phyloP scores from a whole-genome alignment of 1,140 invertebrate species.

The Pentalonia nigronervosa region DNA sequence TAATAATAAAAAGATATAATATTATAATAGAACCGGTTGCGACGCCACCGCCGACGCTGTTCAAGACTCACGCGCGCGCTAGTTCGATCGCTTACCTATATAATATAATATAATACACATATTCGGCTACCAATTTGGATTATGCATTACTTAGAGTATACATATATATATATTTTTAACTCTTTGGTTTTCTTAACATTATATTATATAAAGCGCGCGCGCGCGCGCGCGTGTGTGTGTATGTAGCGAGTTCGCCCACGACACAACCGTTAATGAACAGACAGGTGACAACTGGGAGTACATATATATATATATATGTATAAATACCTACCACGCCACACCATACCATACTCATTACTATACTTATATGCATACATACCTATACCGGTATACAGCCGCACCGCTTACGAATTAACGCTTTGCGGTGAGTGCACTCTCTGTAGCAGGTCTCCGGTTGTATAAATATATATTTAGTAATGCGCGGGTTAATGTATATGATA shows the following conservation, averaged over 20 bases:
- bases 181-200: not conserved
- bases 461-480: too few species aligned
- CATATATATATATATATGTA: not conserved
- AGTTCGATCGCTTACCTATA: not conserved
- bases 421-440: constrained; percentile 19
- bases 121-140: constrained; percentile 56
- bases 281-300: constrained; percentile 52
- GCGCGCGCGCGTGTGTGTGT: too few species aligned
- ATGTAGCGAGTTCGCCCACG: constrained; percentile 46
- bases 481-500: not conserved
- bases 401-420: not conserved
- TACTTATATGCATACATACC: not conserved
- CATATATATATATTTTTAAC: not conserved
- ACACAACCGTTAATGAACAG: constrained; percentile 54
- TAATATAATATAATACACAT: not conserved
- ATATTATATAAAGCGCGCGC: too few species aligned
- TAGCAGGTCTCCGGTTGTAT: too few species aligned
- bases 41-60: not conserved
- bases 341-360: not conserved
- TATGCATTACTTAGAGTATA: constrained; percentile 41
- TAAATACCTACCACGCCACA: not conserved
- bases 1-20: constrained; percentile 32
- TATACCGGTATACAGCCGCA: not conserved
- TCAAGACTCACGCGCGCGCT: not conserved
- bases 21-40: constrained; percentile 54